phyloP scores from a whole-genome alignment of 2,113 vertebrate species.

The Balaenoptera acutorostrata region DNA sequence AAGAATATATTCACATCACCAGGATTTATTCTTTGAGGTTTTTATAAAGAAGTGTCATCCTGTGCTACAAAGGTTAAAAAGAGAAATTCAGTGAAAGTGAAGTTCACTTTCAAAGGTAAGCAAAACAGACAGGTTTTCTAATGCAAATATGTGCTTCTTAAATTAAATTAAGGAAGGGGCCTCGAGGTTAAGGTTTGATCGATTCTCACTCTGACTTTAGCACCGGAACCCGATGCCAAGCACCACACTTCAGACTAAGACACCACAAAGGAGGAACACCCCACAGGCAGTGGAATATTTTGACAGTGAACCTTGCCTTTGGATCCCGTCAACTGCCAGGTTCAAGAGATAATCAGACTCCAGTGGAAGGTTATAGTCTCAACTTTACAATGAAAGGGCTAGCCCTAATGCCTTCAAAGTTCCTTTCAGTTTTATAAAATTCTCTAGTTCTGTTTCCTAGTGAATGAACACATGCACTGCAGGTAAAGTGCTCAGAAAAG shows the following conservation, averaged over 20 bases:
- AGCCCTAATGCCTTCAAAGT: neutral
- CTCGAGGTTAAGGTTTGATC: neutral
- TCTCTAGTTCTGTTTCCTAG: neutral
- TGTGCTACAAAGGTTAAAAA: constrained; percentile 18
- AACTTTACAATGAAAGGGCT: neutral
- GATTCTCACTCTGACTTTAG: neutral
- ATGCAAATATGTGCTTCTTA: neutral
- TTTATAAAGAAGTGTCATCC: neutral
- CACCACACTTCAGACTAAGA: neutral
- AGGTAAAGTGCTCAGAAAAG: neutral
- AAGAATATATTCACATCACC: neutral
- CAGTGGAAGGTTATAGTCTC: neutral
- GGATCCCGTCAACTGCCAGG: neutral
- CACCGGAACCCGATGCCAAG: neutral
- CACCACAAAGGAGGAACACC: neutral
- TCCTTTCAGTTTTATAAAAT: neutral
- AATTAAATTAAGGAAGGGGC: neutral
- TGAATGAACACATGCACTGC: neutral
- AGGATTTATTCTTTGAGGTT: constrained; percentile 10
- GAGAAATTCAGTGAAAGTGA: constrained; percentile 25
- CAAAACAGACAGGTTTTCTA: constrained; percentile 25
- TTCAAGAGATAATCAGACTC: neutral
- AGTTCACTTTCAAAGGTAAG: constrained; percentile 10
- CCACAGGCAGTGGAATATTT: neutral
- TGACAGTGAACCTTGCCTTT: neutral